phyloP scores from a whole-genome alignment of 2,888 invertebrate genomes.

The Notodonta dromedarius region DNA sequence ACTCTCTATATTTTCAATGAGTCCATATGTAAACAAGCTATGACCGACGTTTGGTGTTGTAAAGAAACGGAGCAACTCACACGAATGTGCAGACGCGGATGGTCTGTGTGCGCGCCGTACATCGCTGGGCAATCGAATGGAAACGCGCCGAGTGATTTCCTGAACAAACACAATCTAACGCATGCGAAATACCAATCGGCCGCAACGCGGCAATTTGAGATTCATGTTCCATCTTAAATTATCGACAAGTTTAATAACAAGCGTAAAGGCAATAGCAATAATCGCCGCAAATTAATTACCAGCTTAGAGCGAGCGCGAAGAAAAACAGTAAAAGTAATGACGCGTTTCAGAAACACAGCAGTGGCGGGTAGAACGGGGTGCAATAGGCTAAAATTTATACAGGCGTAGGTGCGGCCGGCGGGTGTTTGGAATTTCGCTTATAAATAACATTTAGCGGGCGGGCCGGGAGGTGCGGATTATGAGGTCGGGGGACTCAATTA shows the following conservation, averaged over 20 bases:
- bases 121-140: slow-evolving; percentile 67
- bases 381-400: slow-evolving; percentile 70
- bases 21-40: neutral
- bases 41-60: slow-evolving; percentile 1
- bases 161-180: slow-evolving; percentile 68
- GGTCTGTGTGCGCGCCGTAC: slow-evolving; percentile 61
- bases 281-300: slow-evolving; percentile 77
- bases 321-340: slow-evolving; percentile 71
- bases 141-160: slow-evolving; percentile 57
- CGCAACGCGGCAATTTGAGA: slow-evolving; percentile 76
- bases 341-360: slow-evolving; percentile 53
- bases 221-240: slow-evolving; percentile 79
- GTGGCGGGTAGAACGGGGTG: slow-evolving; percentile 50
- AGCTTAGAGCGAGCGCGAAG: slow-evolving; percentile 64
- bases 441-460: slow-evolving; percentile 81
- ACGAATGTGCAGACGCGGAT: slow-evolving; percentile 58
- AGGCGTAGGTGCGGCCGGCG: slow-evolving; percentile 55
- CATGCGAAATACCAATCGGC: slow-evolving; percentile 68
- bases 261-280: slow-evolving; percentile 74
- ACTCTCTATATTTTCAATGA: slow-evolving; percentile 8
- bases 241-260: slow-evolving; percentile 82
- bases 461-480: slow-evolving; percentile 75
- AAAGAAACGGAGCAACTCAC: slow-evolving; percentile 54
- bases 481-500: slow-evolving; percentile 84
- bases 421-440: slow-evolving; percentile 71